Base-by-base conservation (phyloP, 2,888 invertebrate species). In the Exocentrus adspersus region DNA sequence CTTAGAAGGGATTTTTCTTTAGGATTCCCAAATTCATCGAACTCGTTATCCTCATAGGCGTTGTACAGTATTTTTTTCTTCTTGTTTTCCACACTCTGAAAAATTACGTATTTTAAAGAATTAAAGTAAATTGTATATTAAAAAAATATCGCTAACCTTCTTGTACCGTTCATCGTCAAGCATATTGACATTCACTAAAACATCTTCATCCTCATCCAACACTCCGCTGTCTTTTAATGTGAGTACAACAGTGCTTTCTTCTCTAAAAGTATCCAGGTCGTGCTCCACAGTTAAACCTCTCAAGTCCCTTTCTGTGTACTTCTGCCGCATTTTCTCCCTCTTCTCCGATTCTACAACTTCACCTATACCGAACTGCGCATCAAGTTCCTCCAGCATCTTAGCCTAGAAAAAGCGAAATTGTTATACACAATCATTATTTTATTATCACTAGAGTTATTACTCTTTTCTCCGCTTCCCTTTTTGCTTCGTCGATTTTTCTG, bases 201-300 rank as follows among this genome's bases (percentile, higher is more conserved):
- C 91, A 80, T 98, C 98, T 62, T 90, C 92, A 2, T 86, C 88
- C 1, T 86, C 88, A 64, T 95, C 94, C 61, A 98, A 84, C 42
- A 98, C 92, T 46, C 89, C 93, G 81, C 93, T 90, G 85, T 99
- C 99, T 79, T 97, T 94, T 54, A 99, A 85, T 0, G 98, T 99
- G 70, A 99, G 86, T 74, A 99, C 91, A 16, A 96, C 89, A 43
- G 91, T 90, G 73, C 88, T 89, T 51, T 95, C 97, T 78, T 96
- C 96, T 10, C 86, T 87, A 67, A 83, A 88, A 56, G 84, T 84
- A 65, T 87, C 84, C 63, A 92, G 81, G 78, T 92, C 89, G 81
- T 99, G 99, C 74, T 94, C 91, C 1, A 97, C 94, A 73, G 88
- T 88, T 51, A 99, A 84, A 0, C 98, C 98, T 72, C 85, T 87